Evolutionary conservation across 2,113 vertebrate genomes (phyloP).

Genomic region (Oxyura jamaicensis): DNA sequence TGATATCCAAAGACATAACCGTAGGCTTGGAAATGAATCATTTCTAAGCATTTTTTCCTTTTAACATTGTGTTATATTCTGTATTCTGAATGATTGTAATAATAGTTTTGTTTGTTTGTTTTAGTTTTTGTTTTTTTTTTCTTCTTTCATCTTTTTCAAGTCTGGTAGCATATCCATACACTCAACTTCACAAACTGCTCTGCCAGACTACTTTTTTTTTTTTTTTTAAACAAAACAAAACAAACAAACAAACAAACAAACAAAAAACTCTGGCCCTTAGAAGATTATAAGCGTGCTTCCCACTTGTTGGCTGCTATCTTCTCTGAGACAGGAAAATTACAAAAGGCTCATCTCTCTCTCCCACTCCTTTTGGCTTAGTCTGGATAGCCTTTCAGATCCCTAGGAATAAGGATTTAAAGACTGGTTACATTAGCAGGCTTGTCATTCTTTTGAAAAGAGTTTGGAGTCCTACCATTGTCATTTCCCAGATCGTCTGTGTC

Average conservation of each 20-base stretch:
- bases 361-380: background rate
- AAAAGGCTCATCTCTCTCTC: background rate
- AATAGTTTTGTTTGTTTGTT: background rate
- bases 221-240: too few relatives aligned
- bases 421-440: background rate
- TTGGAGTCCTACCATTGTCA: background rate
- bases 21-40: constrained; percentile 31
- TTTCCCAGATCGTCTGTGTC: too few relatives aligned
- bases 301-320: background rate
- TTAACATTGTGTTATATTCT: constrained; percentile 40
- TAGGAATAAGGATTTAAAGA: background rate
- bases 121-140: background rate
- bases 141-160: background rate
- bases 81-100: constrained; percentile 13
- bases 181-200: background rate
- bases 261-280: background rate
- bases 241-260: too few relatives aligned
- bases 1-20: constrained; percentile 6
- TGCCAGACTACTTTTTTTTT: background rate
- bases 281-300: background rate
- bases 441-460: background rate
- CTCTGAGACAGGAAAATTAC: background rate
- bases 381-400: background rate
- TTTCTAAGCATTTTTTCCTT: constrained; percentile 4
- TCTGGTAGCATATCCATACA: background rate